These are phyloP conservation scores for Andrena hattorfiana DNA, from an alignment of 2,888 invertebrate species.

Conservation along the genomic window DNA sequence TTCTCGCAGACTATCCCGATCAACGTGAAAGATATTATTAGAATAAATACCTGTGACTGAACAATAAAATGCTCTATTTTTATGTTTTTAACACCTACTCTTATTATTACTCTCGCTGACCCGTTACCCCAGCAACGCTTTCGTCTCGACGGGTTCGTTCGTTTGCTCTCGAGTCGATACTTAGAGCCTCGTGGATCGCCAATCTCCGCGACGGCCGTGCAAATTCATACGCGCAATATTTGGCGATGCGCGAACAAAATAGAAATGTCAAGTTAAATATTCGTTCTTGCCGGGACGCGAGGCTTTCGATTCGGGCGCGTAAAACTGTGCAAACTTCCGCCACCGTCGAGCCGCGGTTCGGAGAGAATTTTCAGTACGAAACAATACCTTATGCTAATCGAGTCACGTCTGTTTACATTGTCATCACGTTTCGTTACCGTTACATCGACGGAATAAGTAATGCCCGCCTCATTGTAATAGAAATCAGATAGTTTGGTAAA, in stretches of 20 bases:
- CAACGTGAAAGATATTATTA: conserved; percentile 68
- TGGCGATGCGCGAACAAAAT: neutral
- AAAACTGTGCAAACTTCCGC: conserved; percentile 52
- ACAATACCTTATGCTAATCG: conserved; percentile 73
- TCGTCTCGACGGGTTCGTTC: neutral
- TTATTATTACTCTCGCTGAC: conserved; percentile 17
- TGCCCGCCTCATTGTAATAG: conserved; percentile 63
- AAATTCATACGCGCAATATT: neutral
- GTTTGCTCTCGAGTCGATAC: neutral
- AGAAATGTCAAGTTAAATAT: conserved; percentile 14
- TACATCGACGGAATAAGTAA: conserved; percentile 71
- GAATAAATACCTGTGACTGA: conserved; percentile 73
- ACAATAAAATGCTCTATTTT: conserved; percentile 80
- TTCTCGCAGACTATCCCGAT: conserved; percentile 58
- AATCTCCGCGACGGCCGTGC: neutral
- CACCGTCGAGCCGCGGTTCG: conserved; percentile 51
- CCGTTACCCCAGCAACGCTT: neutral
- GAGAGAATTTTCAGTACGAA: conserved; percentile 60
- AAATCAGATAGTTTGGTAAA: conserved; percentile 70
- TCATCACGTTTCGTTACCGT: conserved; percentile 74
- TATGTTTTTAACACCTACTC: conserved; percentile 69
- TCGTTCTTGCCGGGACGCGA: neutral
- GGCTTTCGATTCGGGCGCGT: neutral
- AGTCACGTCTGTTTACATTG: conserved; percentile 74
- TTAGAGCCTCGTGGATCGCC: neutral